These are phyloP conservation scores for Mycteria americana DNA, from an alignment of 2,797 vertebrate species.

Conservation along the genomic window DNA sequence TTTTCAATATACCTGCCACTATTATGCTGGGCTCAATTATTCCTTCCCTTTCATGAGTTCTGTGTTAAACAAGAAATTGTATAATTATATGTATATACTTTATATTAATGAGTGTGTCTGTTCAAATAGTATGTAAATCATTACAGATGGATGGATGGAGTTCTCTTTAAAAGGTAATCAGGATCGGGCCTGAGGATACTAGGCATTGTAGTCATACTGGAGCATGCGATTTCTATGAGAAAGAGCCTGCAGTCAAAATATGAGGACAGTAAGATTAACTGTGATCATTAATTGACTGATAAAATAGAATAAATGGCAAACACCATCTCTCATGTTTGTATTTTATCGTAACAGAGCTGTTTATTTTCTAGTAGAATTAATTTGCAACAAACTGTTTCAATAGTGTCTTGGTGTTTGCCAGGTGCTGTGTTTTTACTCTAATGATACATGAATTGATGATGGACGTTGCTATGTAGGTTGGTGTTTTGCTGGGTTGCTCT, in stretches of 20 bases:
- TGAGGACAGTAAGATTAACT: not conserved
- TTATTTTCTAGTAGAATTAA: conserved; percentile 6
- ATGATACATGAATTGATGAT: not conserved
- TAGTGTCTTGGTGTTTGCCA: not conserved
- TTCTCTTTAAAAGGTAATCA: not conserved
- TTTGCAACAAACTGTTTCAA: not conserved
- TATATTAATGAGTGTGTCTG: not conserved
- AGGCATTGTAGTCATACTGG: not conserved
- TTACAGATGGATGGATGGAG: not conserved
- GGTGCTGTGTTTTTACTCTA: not conserved
- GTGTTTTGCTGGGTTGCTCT: not conserved
- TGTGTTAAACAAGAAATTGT: conserved; percentile 18
- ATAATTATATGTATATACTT: not conserved
- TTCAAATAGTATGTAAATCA: not conserved
- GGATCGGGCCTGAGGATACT: not conserved
- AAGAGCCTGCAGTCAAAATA: not conserved
- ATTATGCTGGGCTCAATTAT: not conserved
- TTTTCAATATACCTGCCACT: conserved; percentile 23
- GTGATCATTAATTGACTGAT: not conserved
- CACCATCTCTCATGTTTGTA: not conserved
- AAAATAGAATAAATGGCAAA: not conserved
- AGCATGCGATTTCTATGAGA: not conserved
- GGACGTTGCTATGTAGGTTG: not conserved
- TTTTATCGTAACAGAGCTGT: not conserved
- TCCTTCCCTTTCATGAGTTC: conserved; percentile 37